Conservation (phyloP, 1,140 invertebrate species). For the Drosophila melanogaster region DNA sequence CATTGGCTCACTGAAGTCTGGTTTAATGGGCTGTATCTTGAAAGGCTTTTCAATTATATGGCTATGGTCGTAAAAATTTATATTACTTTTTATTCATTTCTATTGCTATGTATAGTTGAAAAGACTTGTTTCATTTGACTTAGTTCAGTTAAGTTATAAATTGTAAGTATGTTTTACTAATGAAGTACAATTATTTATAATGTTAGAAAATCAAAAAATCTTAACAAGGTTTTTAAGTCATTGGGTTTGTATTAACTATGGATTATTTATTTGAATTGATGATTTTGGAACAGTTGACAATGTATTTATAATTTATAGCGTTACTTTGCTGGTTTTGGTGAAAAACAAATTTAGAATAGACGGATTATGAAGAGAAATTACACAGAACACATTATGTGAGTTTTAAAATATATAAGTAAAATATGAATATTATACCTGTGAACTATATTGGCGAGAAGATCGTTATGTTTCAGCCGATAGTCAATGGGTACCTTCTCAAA, state of each 20-base stretch:
- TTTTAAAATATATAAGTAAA: not conserved
- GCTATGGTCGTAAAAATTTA: not conserved
- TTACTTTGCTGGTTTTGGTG: constrained; percentile 22
- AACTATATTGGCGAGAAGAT: constrained; percentile 96
- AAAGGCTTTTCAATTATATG: not conserved
- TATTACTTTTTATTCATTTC: not conserved
- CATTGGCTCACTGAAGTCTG: not conserved
- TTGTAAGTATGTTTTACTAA: not conserved
- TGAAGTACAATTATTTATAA: not conserved
- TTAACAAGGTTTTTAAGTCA: not conserved
- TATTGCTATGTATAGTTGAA: not conserved
- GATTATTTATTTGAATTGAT: not conserved
- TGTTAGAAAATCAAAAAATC: not conserved
- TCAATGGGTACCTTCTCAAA: constrained; percentile 96
- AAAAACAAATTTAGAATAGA: constrained; percentile 14
- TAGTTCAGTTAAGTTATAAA: not conserved
- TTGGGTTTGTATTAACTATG: not conserved
- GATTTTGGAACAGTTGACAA: not conserved
- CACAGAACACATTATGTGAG: constrained; percentile 9
- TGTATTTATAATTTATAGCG: constrained; percentile 1
- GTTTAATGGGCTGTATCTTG: not conserved
- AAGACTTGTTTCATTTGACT: not conserved
- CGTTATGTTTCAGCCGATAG: constrained; percentile 97
- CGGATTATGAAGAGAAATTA: constrained; percentile 17
- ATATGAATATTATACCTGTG: constrained; percentile 90